These are phyloP conservation scores for Deroplatys truncata DNA, from an alignment of 2,888 invertebrate genomes.

Conservation along the genomic window DNA sequence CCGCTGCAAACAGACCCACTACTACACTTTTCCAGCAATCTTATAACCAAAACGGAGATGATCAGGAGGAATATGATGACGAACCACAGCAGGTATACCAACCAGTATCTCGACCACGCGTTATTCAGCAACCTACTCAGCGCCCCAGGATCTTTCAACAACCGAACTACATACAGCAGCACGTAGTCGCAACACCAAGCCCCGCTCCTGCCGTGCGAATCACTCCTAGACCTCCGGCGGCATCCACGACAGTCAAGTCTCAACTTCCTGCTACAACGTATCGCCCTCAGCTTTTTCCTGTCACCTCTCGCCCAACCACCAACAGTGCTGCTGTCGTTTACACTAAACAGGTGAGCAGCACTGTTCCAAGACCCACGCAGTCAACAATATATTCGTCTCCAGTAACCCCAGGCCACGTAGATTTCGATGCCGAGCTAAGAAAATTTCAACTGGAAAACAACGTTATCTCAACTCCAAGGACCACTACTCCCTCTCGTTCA, in stretches of 20 bases:
- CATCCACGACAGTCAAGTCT: slow-evolving; percentile 39
- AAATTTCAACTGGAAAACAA: slow-evolving; percentile 67
- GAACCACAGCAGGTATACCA: slow-evolving; percentile 48
- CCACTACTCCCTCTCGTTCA: slow-evolving; percentile 24
- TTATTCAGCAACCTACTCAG: neutral
- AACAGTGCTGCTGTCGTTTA: slow-evolving; percentile 8
- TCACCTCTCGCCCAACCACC: slow-evolving; percentile 30
- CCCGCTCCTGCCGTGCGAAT: slow-evolving; percentile 54
- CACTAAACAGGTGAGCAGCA: slow-evolving; percentile 38
- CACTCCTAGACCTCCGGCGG: slow-evolving; percentile 56
- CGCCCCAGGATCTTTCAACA: neutral
- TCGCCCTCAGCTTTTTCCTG: slow-evolving; percentile 51
- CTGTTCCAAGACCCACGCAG: slow-evolving; percentile 24
- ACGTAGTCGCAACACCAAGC: slow-evolving; percentile 51
- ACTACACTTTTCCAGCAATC: slow-evolving; percentile 69
- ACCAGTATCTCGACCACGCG: neutral
- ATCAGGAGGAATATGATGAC: slow-evolving; percentile 48
- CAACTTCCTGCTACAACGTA: slow-evolving; percentile 63
- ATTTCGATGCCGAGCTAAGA: slow-evolving; percentile 73
- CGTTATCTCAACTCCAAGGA: slow-evolving; percentile 50
- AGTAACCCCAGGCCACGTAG: slow-evolving; percentile 38
- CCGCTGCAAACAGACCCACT: slow-evolving; percentile 47
- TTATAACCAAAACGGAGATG: slow-evolving; percentile 59
- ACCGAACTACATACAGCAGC: slow-evolving; percentile 42
- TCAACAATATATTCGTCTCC: slow-evolving; percentile 33